Evolutionary conservation across 2,113 vertebrate species (phyloP).

Genomic region (Tenebrosternarchus preto): DNA sequence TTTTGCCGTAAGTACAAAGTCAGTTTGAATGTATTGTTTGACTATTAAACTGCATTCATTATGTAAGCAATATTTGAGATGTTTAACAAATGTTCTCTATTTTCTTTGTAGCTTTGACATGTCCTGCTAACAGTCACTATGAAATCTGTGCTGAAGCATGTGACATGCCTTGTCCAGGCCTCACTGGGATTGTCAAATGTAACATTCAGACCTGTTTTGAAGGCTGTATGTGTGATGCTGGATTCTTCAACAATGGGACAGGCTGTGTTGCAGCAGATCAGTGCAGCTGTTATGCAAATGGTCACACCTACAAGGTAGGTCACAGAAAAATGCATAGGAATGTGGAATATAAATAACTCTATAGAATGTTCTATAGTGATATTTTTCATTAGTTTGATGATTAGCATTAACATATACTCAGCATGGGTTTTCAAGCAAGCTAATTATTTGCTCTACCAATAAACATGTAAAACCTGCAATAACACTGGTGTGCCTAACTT

Average conservation of each 20-base stretch:
- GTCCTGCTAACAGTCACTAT: conserved; percentile 74
- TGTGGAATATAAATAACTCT: not conserved
- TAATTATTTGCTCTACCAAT: too few species aligned
- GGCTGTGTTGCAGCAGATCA: conserved; percentile 63
- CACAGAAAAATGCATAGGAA: not conserved
- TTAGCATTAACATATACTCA: too few species aligned
- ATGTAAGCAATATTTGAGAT: not conserved
- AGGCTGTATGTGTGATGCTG: conserved; percentile 73
- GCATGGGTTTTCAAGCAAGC: too few species aligned
- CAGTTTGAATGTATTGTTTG: not conserved
- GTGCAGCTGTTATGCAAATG: conserved; percentile 74
- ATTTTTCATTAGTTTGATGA: too few species aligned
- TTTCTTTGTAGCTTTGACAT: conserved; percentile 58
- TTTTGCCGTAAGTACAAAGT: not conserved
- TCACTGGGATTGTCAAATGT: conserved; percentile 46
- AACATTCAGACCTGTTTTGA: conserved; percentile 60
- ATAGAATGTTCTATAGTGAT: not conserved
- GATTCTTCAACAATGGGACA: conserved; percentile 59
- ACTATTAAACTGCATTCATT: not conserved
- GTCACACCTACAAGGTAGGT: conserved; percentile 70
- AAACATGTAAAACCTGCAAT: too few species aligned
- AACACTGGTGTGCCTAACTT: too few species aligned
- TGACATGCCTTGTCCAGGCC: conserved; percentile 60
- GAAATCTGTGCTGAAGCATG: conserved; percentile 69
- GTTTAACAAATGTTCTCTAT: not conserved